Base-by-base conservation (phyloP, 2,888 invertebrate genomes). In the Melanchra persicariae region DNA sequence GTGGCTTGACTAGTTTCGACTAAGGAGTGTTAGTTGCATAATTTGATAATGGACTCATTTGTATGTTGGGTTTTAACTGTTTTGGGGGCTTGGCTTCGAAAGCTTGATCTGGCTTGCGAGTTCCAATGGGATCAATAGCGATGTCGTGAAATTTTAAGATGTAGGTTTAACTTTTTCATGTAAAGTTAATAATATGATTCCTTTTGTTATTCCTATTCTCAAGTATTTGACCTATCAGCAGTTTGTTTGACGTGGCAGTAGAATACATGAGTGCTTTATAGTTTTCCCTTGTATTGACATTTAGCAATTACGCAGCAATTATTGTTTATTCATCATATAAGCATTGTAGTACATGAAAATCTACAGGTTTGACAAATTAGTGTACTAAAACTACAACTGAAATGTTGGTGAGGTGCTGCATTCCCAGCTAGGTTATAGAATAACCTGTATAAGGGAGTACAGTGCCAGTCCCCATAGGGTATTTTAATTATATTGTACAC, bases 1-100 rank as follows among this genome's bases (percentile, higher is more conserved):
- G 61, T 74, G 45, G 64, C 34, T 43, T 51, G 59, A 82, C 76
- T 70, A 71, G 70, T 70, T 19, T 52, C n/a, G 52, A 73, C 26
- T 61, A 61, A 40, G 37, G 9, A 40, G 43, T 60, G 47, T 72
- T 67, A 54, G 54, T 85, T 83, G 80, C 54, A 70, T 74, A 77
- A 85, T 82, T 67, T 66, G 74, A 52, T 82, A 79, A 79, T 63
- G 24, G 12, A 49, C 19, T 58, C 19, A 47, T 12, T 34, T 37
- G 10, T 59, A 49, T 43, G 40, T 49, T 37, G 34, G 12, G 15
- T 43, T 49, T 22, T 22, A 26, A 45, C 19, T 26, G 49, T 81
- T 63, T 62, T 55, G 59, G 72, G 51, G 70, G 82, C 72, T 77
- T 60, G 82, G 61, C 60, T 59, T 70, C n/a, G 22, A 70, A 51